A percentile compares a stretch with the other conserved stretches of the same genome.
Conservation (phyloP, 2,797 vertebrate species). For the Trachurus trachurus region DNA sequence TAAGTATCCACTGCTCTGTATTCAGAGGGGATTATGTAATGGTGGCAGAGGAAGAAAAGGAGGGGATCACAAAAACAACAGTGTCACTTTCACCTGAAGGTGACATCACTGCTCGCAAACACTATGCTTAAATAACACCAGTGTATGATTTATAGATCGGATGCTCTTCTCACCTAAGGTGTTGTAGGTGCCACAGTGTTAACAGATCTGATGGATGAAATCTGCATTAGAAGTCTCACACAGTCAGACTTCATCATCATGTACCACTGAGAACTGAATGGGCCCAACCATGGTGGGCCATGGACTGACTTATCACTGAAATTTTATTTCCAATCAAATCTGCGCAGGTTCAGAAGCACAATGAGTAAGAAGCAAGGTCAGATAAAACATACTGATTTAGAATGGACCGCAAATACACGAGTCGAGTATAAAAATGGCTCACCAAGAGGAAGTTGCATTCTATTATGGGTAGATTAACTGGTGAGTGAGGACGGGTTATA, state of each 20-base stretch:
- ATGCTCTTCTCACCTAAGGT: neutral
- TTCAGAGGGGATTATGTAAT: slow-evolving; percentile 75
- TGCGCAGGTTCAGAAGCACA: neutral
- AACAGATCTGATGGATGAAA: neutral
- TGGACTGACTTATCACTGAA: neutral
- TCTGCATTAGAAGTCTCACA: neutral
- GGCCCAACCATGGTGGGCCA: neutral
- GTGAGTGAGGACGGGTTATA: too few species aligned
- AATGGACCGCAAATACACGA: too few species aligned
- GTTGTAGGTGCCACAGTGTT: neutral
- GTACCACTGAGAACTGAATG: neutral
- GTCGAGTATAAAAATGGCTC: too few species aligned
- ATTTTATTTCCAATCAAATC: neutral
- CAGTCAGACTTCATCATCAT: neutral
- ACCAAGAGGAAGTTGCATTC: too few species aligned
- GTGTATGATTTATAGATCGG: neutral
- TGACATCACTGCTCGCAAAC: slow-evolving; percentile 66
- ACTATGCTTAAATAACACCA: neutral
- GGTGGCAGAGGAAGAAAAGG: slow-evolving; percentile 51
- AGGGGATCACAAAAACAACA: slow-evolving; percentile 51
- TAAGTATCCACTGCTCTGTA: slow-evolving; percentile 62
- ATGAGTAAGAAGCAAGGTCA: neutral
- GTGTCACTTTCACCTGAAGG: slow-evolving; percentile 69
- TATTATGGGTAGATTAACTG: too few species aligned
- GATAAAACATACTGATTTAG: neutral